phyloP scores from a whole-genome alignment of 37 sponge, comb jelly and placozoan species.

The Hexactinellida sp. region DNA sequence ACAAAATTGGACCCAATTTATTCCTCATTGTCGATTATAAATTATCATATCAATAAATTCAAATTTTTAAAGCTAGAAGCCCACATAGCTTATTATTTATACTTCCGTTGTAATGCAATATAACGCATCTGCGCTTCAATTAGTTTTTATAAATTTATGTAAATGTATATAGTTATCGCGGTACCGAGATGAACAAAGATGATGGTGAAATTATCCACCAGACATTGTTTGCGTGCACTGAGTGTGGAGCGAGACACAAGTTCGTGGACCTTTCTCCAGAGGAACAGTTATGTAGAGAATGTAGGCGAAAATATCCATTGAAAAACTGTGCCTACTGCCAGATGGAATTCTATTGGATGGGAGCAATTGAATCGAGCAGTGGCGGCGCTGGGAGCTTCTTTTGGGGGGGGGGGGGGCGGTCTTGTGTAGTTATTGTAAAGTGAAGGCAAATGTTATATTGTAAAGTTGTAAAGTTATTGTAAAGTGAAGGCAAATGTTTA shows the following conservation, averaged over 20 bases:
- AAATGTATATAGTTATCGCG: no score
- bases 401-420: constrained; percentile 27
- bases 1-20: no score
- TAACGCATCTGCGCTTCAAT: no score
- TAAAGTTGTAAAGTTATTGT: no score
- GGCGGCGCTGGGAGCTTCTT: background rate
- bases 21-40: no score
- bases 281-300: constrained; percentile 66
- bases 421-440: constrained; percentile 41
- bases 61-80: no score
- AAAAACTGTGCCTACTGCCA: constrained; percentile 47
- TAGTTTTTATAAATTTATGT: no score
- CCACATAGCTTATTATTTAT: no score
- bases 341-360: constrained; percentile 53
- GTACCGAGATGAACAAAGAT: background rate
- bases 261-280: constrained; percentile 52
- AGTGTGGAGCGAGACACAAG: constrained; percentile 42
- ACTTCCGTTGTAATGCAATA: no score
- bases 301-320: constrained; percentile 47
- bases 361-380: background rate
- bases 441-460: constrained; percentile 55
- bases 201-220: background rate
- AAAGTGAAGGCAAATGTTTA: constrained; percentile 45
- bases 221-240: constrained; percentile 63
- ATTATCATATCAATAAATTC: no score